A percentile compares a stretch with the other conserved stretches of the same genome.
These are phyloP conservation scores for Ceratina calcarata DNA, from an alignment of 1,140 invertebrate genomes.

Conservation along the genomic window DNA sequence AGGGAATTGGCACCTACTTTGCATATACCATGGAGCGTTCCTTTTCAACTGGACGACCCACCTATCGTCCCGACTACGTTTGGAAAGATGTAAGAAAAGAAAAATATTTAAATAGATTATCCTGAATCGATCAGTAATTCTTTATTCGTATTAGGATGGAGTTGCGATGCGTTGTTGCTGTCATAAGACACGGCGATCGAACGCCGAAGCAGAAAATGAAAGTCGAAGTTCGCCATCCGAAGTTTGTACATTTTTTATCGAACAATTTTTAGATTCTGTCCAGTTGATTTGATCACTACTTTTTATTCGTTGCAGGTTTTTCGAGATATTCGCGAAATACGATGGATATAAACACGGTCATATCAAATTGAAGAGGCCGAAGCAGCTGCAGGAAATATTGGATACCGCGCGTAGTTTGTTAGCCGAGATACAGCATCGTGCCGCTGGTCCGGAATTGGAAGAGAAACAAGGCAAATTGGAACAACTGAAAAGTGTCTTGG, in stretches of 20 bases:
- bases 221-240: constrained; percentile 99
- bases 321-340: constrained; percentile 99
- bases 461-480: constrained; percentile 98
- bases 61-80: constrained; percentile 99
- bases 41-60: constrained; percentile 98
- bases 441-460: constrained; percentile 95
- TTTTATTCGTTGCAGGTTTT: constrained; percentile 86
- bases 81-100: constrained; percentile 91
- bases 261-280: no score
- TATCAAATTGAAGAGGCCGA: constrained; percentile 98
- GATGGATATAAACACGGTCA: constrained; percentile 97
- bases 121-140: constrained; percentile 6
- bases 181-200: constrained; percentile 98
- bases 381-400: constrained; percentile 98
- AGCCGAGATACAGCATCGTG: constrained; percentile 91
- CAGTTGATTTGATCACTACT: background rate
- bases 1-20: constrained; percentile 95
- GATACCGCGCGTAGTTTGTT: constrained; percentile 95
- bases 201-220: constrained; percentile 99
- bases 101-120: constrained; percentile 61
- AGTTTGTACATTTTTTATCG: constrained; percentile 83
- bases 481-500: constrained; percentile 98
- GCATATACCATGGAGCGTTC: constrained; percentile 98
- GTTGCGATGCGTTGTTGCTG: constrained; percentile 97
- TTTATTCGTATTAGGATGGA: constrained; percentile 90